Conservation (phyloP, 2,113 vertebrate species). For the Nematolebias whitei region DNA sequence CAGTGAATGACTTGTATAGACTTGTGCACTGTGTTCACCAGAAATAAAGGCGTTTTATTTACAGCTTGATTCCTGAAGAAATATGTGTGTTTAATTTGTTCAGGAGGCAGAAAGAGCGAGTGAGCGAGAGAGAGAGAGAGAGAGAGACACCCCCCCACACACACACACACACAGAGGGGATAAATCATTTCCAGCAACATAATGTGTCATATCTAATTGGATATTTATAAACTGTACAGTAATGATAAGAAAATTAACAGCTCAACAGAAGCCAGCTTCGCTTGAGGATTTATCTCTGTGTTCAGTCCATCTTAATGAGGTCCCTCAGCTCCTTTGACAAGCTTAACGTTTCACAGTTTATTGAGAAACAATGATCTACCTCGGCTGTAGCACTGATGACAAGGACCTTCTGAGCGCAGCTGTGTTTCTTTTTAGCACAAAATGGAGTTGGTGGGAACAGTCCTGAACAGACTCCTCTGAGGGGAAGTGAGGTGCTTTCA, state of each 20-base stretch:
- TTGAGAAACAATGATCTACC: slow-evolving; percentile 46
- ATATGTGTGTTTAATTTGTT: slow-evolving; percentile 23
- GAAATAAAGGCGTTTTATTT: slow-evolving; percentile 9
- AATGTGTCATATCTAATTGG: slow-evolving; percentile 43
- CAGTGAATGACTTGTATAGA: no score
- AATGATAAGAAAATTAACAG: slow-evolving; percentile 12
- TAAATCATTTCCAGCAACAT: slow-evolving; percentile 20
- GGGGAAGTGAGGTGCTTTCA: slow-evolving; percentile 43
- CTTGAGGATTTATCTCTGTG: slow-evolving; percentile 19
- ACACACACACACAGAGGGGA: background rate
- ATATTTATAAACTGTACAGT: slow-evolving; percentile 30
- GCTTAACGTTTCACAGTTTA: slow-evolving; percentile 32
- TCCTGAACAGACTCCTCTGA: slow-evolving; percentile 15
- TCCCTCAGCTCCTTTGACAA: background rate
- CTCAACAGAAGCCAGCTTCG: slow-evolving; percentile 14
- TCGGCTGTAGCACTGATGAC: slow-evolving; percentile 38
- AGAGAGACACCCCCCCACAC: background rate
- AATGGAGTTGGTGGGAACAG: slow-evolving; percentile 31
- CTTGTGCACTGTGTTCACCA: background rate
- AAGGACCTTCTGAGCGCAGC: slow-evolving; percentile 33
- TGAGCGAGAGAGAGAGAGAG: no score
- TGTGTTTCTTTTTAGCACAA: slow-evolving; percentile 7
- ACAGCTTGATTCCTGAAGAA: slow-evolving; percentile 31
- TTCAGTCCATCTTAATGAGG: slow-evolving; percentile 45
- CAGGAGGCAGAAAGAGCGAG: no score